Evolutionary conservation across 2,888 invertebrate species (phyloP).

Genomic region (Cephalotes varians): DNA sequence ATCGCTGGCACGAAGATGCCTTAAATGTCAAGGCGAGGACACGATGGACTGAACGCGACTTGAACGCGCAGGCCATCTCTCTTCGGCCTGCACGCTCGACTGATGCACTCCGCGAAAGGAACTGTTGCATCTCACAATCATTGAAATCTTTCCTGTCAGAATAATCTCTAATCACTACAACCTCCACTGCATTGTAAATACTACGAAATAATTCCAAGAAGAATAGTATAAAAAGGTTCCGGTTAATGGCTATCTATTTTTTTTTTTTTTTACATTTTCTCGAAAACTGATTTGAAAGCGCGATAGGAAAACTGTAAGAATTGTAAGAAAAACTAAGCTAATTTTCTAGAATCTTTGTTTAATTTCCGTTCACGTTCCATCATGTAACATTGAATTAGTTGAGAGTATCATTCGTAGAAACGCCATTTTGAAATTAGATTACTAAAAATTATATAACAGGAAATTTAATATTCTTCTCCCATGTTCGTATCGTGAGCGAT

Average conservation of each 20-base stretch:
- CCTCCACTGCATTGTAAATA: background rate
- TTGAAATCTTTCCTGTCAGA: slow-evolving; percentile 40
- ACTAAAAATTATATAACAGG: background rate
- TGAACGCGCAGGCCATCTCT: slow-evolving; percentile 46
- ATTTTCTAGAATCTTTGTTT: slow-evolving; percentile 4
- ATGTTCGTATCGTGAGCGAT: background rate
- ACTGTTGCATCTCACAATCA: slow-evolving; percentile 25
- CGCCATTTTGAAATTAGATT: background rate
- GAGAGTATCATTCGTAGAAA: slow-evolving; percentile 25
- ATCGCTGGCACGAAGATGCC: slow-evolving; percentile 74
- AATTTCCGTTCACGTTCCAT: background rate
- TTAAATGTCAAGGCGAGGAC: slow-evolving; percentile 80
- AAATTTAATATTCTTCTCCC: background rate
- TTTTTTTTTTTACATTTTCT: background rate
- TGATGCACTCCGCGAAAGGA: slow-evolving; percentile 68
- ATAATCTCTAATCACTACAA: slow-evolving; percentile 32
- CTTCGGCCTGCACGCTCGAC: slow-evolving; percentile 52
- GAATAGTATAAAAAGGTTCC: slow-evolving; percentile 7
- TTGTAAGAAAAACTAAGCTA: background rate
- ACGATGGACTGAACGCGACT: slow-evolving; percentile 62
- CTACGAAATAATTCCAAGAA: slow-evolving; percentile 9
- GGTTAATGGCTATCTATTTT: background rate
- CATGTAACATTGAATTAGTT: slow-evolving; percentile 28
- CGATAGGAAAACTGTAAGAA: background rate
- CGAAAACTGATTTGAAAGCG: background rate